Conservation (phyloP, 2,113 vertebrate genomes). For the Argyrosomus japonicus region DNA sequence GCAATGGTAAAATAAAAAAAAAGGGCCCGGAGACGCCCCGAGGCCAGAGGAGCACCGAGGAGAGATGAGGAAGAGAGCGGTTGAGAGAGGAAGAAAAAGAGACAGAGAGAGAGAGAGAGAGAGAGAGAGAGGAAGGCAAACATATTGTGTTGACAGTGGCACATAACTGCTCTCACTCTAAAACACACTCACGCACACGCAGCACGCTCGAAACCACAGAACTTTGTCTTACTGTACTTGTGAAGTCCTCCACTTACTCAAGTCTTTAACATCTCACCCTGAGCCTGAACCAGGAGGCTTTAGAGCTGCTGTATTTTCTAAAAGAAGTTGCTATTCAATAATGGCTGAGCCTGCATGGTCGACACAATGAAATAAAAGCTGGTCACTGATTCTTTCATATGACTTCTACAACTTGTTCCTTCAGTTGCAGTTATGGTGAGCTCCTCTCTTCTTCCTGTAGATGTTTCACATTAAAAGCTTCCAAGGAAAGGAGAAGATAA, state of each 20-base stretch:
- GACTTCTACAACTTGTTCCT: background rate
- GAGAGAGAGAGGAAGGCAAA: constrained; percentile 10
- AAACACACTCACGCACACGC: constrained; percentile 22
- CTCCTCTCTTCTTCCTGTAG: too few species aligned
- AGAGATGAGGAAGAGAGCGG: constrained; percentile 31
- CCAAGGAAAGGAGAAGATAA: background rate
- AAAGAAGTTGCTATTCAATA: background rate
- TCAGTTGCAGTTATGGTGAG: too few species aligned
- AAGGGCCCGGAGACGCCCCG: constrained; percentile 66
- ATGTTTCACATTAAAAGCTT: background rate
- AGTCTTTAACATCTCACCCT: background rate
- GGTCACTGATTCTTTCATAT: background rate
- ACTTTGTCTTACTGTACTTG: background rate
- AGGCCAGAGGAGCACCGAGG: constrained; percentile 52
- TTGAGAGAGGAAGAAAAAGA: constrained; percentile 11
- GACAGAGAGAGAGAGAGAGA: background rate
- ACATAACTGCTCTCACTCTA: constrained; percentile 35
- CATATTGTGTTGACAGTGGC: constrained; percentile 38
- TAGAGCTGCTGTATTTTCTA: background rate
- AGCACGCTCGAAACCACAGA: constrained; percentile 23
- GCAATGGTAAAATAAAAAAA: constrained; percentile 71
- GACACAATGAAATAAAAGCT: background rate
- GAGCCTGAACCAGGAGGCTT: background rate
- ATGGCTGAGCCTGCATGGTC: background rate
- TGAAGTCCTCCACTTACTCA: constrained; percentile 6